Percentiles rank a stretch among this genome's conserved stretches.
phyloP scores from a whole-genome alignment of 1,140 invertebrate genomes.

The Teleogryllus occipitalis region DNA sequence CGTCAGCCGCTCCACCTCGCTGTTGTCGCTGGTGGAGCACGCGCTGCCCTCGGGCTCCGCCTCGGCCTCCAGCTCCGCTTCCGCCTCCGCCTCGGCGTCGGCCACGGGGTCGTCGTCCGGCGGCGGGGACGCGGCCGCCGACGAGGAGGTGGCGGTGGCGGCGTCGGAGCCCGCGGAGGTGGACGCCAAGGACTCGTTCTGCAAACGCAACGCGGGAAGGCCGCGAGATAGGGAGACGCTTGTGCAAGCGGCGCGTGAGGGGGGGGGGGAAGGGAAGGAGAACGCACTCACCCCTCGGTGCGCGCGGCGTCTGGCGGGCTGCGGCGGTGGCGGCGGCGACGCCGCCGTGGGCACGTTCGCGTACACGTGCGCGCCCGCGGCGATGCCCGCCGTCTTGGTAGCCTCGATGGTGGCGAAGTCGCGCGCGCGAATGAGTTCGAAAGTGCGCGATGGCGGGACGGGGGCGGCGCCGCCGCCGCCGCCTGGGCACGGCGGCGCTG shows the following conservation, averaged over 20 bases:
- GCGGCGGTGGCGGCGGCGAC: conserved; percentile 37
- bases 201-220: not conserved
- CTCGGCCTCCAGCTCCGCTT: not conserved
- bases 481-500: conserved; percentile 27
- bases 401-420: conserved; percentile 43
- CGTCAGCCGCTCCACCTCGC: conserved; percentile 31
- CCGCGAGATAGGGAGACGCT: not conserved
- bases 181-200: not conserved
- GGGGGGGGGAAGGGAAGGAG: not conserved
- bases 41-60: not conserved
- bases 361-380: conserved; percentile 30
- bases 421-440: conserved; percentile 40
- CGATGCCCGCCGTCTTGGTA: conserved; percentile 31
- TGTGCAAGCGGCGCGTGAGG: not conserved
- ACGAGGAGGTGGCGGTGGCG: not conserved
- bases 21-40: conserved; percentile 6
- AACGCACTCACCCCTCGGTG: not conserved
- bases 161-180: not conserved
- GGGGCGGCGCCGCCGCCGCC: not conserved
- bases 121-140: not conserved
- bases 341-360: conserved; percentile 34
- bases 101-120: not conserved
- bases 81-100: too few relatives aligned
- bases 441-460: conserved; percentile 26
- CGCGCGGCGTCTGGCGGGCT: not conserved